Evolutionary conservation across 2,797 vertebrate genomes (phyloP).

Genomic region (Emydoidea blandingii): DNA sequence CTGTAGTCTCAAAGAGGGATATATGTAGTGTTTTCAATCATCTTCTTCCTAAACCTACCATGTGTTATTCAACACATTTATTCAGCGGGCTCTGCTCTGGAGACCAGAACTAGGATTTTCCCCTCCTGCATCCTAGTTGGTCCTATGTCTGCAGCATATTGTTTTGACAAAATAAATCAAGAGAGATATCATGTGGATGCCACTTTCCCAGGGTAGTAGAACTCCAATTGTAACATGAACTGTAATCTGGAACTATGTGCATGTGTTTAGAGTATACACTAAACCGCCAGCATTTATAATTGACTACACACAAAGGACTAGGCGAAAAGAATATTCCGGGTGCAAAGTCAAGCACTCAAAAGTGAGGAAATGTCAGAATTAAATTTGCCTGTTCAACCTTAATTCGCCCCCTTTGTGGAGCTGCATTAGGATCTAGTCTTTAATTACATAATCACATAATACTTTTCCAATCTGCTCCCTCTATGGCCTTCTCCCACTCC

Average conservation of each 20-base stretch:
- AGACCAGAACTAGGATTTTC: neutral
- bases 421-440: neutral
- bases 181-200: neutral
- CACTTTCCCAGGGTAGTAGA: conserved; percentile 10
- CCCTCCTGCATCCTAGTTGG: neutral
- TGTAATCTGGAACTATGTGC: conserved; percentile 11
- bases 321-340: neutral
- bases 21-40: neutral
- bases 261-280: neutral
- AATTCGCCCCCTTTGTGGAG: neutral
- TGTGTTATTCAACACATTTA: neutral
- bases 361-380: neutral
- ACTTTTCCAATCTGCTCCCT: neutral
- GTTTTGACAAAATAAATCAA: conserved; percentile 44
- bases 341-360: neutral
- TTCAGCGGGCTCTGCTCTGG: neutral
- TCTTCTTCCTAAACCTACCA: neutral
- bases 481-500: neutral
- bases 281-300: neutral
- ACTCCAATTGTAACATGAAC: neutral
- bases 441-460: neutral
- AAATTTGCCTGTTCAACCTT: neutral
- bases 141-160: neutral
- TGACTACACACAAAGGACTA: neutral
- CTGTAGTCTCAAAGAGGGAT: neutral